Percentiles rank a stretch among this genome's conserved stretches.
phyloP scores from a whole-genome alignment of 1,140 invertebrate genomes.

The Heliothis virescens region DNA sequence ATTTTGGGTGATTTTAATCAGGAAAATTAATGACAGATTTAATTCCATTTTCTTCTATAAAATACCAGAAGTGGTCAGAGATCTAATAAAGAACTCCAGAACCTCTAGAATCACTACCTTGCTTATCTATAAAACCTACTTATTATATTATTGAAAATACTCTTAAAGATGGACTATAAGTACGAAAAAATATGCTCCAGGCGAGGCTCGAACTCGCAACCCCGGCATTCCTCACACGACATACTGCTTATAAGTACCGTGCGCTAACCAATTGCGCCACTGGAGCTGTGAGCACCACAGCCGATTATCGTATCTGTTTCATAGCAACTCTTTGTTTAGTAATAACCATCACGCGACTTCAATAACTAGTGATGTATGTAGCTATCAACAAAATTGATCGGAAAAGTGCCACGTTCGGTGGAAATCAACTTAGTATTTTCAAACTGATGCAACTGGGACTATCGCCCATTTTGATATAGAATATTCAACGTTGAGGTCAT shows the following conservation, averaged over 20 bases:
- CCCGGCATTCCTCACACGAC: conserved; percentile 47
- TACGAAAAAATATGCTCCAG: conserved; percentile 41
- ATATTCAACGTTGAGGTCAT: too few relatives aligned
- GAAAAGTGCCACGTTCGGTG: background rate
- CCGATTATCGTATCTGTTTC: background rate
- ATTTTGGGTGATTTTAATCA: too few relatives aligned
- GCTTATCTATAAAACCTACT: too few relatives aligned
- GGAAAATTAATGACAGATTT: too few relatives aligned
- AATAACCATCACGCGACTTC: background rate
- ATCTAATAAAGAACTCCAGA: too few relatives aligned
- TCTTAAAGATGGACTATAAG: too few relatives aligned
- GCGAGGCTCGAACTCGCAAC: conserved; percentile 49
- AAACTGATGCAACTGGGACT: background rate
- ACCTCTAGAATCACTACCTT: too few relatives aligned
- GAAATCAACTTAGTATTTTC: background rate
- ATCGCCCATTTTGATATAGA: background rate
- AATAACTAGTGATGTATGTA: background rate
- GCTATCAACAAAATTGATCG: background rate
- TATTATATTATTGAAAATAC: too few relatives aligned
- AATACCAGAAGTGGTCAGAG: too few relatives aligned
- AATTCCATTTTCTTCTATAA: too few relatives aligned
- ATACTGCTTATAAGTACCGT: conserved; percentile 46
- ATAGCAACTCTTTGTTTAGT: background rate
- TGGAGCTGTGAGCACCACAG: conserved; percentile 10
- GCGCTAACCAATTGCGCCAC: conserved; percentile 48